Evolutionary conservation across 2,888 invertebrate genomes (phyloP), one percentile per base, ranked within the genome.

Genomic region (Hypercompe scribonia): DNA sequence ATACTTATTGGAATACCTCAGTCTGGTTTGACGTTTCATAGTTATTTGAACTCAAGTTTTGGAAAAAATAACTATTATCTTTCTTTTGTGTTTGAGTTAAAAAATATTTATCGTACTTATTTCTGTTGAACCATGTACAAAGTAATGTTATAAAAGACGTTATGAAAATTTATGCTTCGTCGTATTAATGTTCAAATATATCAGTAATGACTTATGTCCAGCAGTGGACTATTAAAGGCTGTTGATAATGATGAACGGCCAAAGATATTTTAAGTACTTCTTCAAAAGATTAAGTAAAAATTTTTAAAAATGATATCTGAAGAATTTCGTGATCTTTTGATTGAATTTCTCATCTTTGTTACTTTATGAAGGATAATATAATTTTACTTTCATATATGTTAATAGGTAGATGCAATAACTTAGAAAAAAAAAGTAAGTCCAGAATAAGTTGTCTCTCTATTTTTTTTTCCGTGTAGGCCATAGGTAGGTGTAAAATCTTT

Each of bases 1-100:
- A 66, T 72, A 39, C 24, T 65, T 77, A 76, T 84, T 84, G 80
- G 46, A 80, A 71, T 70, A 65, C 31, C 39, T 66, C 31, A 64
- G 50, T 54, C 73, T 67, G 65, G 18, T 64, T 66, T 76, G 42
- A 68, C 68, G 68, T 68, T 50, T 58, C 39, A 46, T 33, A 64
- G 63, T 42, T 42, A 42, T 33, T 42, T 36, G 21, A 69, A 31
- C 31, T 28, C n/a, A 33, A 33, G 28, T 42, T 7, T 42, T 31
- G 15, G 21, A 28, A 63, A 7, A 18, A 64, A 33, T 50, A 36
- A 24, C 39, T 36, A 21, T 18, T 46, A n/a, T 3, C 42, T 61
- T 65, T 65, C n/a, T 54, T 68, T 54, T 24, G 68, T 36, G 58
- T 28, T n/a, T 58, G 13, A 58, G 13, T 58, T 28, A 58, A n/a